Conservation (phyloP, 2,113 vertebrate genomes). For the Pollimyrus isidori region DNA sequence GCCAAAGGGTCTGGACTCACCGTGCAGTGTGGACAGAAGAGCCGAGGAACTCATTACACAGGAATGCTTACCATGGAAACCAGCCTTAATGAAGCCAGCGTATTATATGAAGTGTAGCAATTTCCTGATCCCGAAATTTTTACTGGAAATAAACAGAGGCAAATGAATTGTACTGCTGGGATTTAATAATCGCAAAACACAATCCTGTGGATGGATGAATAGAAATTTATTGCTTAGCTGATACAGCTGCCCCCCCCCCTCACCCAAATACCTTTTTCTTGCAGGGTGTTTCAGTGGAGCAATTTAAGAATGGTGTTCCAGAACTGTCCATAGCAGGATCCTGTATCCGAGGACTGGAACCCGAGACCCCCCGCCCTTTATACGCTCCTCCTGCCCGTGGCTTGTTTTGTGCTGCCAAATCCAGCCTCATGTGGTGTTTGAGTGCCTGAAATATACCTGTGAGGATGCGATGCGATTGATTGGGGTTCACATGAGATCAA, state of each 20-base stretch:
- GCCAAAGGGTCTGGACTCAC: background rate
- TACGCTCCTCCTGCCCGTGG: background rate
- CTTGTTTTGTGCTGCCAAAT: background rate
- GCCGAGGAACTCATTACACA: background rate
- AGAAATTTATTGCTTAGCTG: background rate
- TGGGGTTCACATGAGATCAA: slow-evolving; percentile 10
- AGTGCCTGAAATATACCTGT: background rate
- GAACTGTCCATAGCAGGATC: background rate
- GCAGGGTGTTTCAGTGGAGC: background rate
- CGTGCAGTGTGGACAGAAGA: background rate
- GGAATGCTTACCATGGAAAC: background rate
- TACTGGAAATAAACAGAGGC: background rate
- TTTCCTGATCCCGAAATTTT: background rate
- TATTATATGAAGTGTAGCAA: background rate
- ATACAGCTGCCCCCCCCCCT: background rate
- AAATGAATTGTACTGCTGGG: slow-evolving; percentile 5
- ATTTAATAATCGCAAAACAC: background rate
- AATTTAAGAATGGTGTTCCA: background rate
- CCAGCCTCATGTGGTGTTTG: background rate
- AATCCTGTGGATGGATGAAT: background rate
- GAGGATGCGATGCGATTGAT: background rate
- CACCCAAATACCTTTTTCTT: background rate
- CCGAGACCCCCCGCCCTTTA: background rate
- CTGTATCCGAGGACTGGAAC: background rate
- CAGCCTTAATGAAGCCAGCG: background rate